Evolutionary conservation across 2,113 vertebrate species (phyloP), one percentile per base, ranked within the genome.

Genomic region (Apeltes quadracus): DNA sequence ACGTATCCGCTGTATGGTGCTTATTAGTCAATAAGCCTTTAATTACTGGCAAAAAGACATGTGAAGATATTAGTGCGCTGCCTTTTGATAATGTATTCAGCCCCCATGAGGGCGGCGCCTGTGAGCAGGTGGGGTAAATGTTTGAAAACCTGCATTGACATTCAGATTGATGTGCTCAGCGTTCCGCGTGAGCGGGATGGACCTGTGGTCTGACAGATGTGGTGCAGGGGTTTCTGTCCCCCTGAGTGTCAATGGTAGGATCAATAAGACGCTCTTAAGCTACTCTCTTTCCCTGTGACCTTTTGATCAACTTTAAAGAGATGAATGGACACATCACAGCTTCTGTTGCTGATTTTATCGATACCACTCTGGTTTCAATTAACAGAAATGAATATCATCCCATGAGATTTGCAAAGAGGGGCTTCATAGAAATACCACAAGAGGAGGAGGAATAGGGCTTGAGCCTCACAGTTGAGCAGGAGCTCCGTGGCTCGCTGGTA

Each of bases 241-340:
- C 0, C 7, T 32, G 3, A 38, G 3, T 44, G 61, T 83, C 65
- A 68, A 61, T 61, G 23, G 11, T 5, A 9, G 15, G 15, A 54
- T 61, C 64, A 51, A 61, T 59, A 44, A 22, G n/a, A 68, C 61
- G 64, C 59, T 22, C 20, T 72, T 72, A 67, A 66, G 69, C 39
- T 43, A n/a, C 11, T 75, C 44, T 50, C 64, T 81, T 41, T 61
- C 9, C 18, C 54, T 13, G 14, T 67, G 78, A 79, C 75, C 75
- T 81, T 63, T 77, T 64, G 41, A 66, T 74, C 56, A 18, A 2
- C 29, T 56, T 15, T 29, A n/a, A 29, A 58, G 39, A 23, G 67
- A 29, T 69, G n/a, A 66, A 44, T 44, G 32, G 44, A 57, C 25
- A 32, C 39, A 25, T 20, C 9, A 11, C 7, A 12, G 15, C 7